Conservation (phyloP, 1,140 invertebrate species). For the Trichonephila inaurata region DNA sequence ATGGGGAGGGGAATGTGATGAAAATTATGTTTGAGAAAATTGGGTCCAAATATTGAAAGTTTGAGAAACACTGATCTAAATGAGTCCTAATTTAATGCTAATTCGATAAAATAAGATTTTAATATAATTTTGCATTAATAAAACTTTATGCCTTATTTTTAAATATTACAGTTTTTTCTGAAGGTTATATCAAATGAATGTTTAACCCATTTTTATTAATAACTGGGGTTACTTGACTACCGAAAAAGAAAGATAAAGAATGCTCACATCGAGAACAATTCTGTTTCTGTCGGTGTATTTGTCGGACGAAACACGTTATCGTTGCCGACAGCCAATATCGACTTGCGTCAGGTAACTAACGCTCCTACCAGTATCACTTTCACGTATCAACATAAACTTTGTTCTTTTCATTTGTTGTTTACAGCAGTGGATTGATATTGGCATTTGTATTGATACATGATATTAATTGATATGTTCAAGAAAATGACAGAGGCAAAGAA, state of each 20-base stretch:
- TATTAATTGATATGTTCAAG: slow-evolving; percentile 31
- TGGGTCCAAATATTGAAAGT: too few relatives aligned
- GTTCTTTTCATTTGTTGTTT: slow-evolving; percentile 34
- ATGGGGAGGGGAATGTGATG: too few relatives aligned
- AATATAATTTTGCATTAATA: too few relatives aligned
- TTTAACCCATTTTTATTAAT: neutral
- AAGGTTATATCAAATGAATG: too few relatives aligned
- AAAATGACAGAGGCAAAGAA: neutral
- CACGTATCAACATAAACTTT: slow-evolving; percentile 44
- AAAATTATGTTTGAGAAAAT: too few relatives aligned
- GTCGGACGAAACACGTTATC: slow-evolving; percentile 43
- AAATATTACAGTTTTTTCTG: too few relatives aligned
- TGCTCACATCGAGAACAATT: slow-evolving; percentile 7
- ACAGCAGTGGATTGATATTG: slow-evolving; percentile 23
- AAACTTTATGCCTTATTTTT: too few relatives aligned
- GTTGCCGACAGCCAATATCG: slow-evolving; percentile 28
- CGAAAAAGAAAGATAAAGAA: neutral
- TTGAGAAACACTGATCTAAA: too few relatives aligned
- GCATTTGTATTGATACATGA: slow-evolving; percentile 32
- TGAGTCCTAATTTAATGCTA: too few relatives aligned
- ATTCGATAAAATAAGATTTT: too few relatives aligned
- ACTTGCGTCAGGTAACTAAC: slow-evolving; percentile 21
- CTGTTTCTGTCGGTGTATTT: slow-evolving; percentile 26
- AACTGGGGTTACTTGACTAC: neutral
- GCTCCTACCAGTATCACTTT: neutral